Evolutionary conservation across 2,797 vertebrate species (phyloP).

Genomic region (Spondyliosoma cantharus): DNA sequence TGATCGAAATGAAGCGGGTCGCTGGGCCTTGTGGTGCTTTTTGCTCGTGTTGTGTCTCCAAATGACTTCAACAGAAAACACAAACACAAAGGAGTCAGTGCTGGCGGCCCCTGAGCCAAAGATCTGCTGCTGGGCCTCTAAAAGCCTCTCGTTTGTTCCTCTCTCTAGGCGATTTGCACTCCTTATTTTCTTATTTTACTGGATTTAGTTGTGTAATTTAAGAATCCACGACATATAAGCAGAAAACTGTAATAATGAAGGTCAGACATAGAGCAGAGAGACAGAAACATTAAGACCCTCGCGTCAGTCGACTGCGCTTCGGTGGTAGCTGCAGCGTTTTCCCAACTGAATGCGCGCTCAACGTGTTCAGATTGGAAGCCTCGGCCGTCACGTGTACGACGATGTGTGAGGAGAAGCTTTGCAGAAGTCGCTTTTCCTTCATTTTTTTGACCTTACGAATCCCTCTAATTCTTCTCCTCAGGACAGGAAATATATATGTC

Average conservation of each 20-base stretch:
- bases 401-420: not conserved
- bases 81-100: too few relatives aligned
- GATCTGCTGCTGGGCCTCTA: not conserved
- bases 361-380: not conserved
- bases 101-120: too few relatives aligned
- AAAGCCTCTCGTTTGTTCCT: not conserved
- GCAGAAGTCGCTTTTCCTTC: not conserved
- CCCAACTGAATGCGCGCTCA: not conserved
- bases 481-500: not conserved
- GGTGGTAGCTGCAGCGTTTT: not conserved
- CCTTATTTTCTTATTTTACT: too few relatives aligned
- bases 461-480: not conserved
- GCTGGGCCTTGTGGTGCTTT: not conserved
- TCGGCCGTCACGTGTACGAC: not conserved
- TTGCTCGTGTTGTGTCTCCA: too few relatives aligned
- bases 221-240: not conserved
- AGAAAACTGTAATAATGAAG: too few relatives aligned
- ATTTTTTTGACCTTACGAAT: conserved; percentile 1
- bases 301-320: not conserved
- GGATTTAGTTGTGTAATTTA: not conserved
- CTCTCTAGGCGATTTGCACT: not conserved
- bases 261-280: not conserved
- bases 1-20: too few relatives aligned
- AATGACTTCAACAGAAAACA: too few relatives aligned
- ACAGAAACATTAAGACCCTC: too few relatives aligned